Evolutionary conservation across 2,888 invertebrate genomes (phyloP), one percentile per base, ranked within the genome.

Genomic region (Leptinotarsa rubiginosa): DNA sequence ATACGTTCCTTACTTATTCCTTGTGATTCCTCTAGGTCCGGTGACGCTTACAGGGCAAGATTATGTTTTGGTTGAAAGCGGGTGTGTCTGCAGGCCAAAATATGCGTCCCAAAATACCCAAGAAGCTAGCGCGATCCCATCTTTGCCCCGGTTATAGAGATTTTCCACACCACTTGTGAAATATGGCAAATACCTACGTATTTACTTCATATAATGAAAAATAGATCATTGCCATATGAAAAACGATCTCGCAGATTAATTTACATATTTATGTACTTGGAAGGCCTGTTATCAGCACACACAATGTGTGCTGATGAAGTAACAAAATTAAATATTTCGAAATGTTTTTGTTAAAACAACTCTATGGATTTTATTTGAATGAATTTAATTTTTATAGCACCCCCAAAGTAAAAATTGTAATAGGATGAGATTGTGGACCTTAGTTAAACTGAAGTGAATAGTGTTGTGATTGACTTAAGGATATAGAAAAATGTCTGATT

Each of bases 21-120:
- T 97, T 87, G 97, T 97, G 73, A 94, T 97, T 75, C 97, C 97
- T 0, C 87, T 97, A 72, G 96, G 97, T 7, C 96, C 96, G 16
- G 96, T 96, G 20, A 96, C 96, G 15, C 89, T 96, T 20, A 96
- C 96, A 4, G 96, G 97, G 5, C 97, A 97, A 87, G 97, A 97
- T 88, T 97, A 97, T 88, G 96, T 97, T n/a, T 90, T 97, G 68
- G 96, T 97, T 41, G 97, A 97, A 87, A 96, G 96, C 83, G 97
- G 97, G n/a, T 97, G 97, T 86, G 95, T 96, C 47, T 97, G 97
- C 87, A 90, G 92, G 81, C 92, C 93, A 47, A 88, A 88, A 82
- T 87, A 87, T 77, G 86, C 87, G 0, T 81, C 85, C 15, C 85
- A 85, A 70, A 81, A 80, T 69, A 86, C 82, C 78, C 86, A 86